Evolutionary conservation across 2,888 invertebrate genomes (phyloP).

Genomic region (Phyto melanocephala): DNA sequence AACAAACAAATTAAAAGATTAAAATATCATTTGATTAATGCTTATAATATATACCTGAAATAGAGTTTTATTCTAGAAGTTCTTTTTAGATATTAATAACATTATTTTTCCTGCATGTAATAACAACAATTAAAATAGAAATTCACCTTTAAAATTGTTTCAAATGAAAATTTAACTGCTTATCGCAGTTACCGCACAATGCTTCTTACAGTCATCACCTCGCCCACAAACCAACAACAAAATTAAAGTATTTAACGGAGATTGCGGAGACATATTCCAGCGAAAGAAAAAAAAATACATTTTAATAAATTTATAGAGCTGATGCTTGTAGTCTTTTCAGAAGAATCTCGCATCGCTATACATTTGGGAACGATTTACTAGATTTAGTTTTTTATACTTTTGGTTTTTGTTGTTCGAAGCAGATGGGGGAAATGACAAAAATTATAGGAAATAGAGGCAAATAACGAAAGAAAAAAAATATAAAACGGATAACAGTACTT

Average conservation of each 20-base stretch:
- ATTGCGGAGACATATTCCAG: neutral
- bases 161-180: too few species aligned
- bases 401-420: neutral
- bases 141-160: too few species aligned
- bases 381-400: conserved; percentile 9
- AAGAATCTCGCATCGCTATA: conserved; percentile 34
- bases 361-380: conserved; percentile 56
- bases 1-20: too few species aligned
- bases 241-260: too few species aligned
- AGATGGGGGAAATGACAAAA: neutral
- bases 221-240: neutral
- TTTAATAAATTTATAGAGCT: conserved; percentile 47
- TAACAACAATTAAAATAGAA: too few species aligned
- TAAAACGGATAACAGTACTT: conserved; percentile 31
- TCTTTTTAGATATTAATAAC: too few species aligned
- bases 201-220: neutral
- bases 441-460: conserved; percentile 1
- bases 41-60: too few species aligned
- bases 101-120: too few species aligned
- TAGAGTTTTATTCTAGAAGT: too few species aligned
- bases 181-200: too few species aligned
- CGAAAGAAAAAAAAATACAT: neutral
- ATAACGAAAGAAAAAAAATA: neutral
- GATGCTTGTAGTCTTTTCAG: neutral
- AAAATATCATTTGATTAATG: too few species aligned